Evolutionary conservation across 92 coral and sea anemone species (phyloP).

Genomic region (Pocillopora grandis): DNA sequence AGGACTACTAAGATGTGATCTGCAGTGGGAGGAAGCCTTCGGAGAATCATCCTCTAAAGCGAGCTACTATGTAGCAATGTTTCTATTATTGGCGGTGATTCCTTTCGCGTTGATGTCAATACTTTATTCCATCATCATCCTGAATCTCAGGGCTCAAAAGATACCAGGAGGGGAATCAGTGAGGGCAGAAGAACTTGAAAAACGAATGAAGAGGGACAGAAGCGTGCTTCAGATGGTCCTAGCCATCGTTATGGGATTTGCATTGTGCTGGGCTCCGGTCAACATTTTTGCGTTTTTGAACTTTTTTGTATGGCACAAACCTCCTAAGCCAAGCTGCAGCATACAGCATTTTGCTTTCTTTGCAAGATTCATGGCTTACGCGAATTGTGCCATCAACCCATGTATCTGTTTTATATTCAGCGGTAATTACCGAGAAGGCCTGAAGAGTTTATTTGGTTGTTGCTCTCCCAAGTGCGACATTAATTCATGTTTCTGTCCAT

Average conservation of each 20-base stretch:
- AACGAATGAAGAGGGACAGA: constrained; percentile 36
- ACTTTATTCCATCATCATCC: constrained; percentile 31
- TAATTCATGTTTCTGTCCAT: background rate
- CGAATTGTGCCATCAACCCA: constrained; percentile 59
- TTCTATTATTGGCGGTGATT: constrained; percentile 17
- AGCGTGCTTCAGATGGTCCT: constrained; percentile 55
- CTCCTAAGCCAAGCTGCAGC: constrained; percentile 14
- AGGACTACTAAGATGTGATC: background rate
- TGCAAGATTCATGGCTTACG: constrained; percentile 38
- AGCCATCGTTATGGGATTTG: constrained; percentile 55
- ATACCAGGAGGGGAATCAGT: constrained; percentile 35
- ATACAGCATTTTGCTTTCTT: constrained; percentile 2
- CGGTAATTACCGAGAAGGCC: constrained; percentile 58
- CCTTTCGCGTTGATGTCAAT: constrained; percentile 35
- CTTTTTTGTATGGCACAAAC: constrained; percentile 45
- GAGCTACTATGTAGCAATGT: constrained; percentile 30
- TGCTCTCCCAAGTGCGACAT: background rate
- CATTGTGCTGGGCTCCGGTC: constrained; percentile 50
- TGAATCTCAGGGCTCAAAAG: constrained; percentile 28
- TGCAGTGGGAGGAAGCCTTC: constrained; percentile 31
- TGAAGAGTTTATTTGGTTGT: constrained; percentile 35
- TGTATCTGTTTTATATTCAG: constrained; percentile 60
- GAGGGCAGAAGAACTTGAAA: constrained; percentile 27
- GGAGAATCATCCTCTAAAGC: constrained; percentile 29
- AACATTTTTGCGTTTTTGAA: constrained; percentile 31